Evolutionary conservation across 2,113 vertebrate species (phyloP), one percentile per base, ranked within the genome.

Genomic region (Xenopus borealis): DNA sequence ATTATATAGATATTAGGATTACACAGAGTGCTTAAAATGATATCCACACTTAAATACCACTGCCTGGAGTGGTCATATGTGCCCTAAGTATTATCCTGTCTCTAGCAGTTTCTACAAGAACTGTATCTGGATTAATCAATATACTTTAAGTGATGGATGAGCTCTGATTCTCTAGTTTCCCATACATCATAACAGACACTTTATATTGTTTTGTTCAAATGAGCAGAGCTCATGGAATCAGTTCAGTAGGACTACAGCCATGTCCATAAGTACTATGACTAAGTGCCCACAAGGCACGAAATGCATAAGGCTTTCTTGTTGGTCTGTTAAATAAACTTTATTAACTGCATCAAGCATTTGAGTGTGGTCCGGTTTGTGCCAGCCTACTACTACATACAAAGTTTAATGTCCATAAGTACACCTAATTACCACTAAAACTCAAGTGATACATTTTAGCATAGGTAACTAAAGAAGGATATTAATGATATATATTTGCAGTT

Each of bases 131-230:
- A 62, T 69, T 47, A 75, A 69, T 75, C 72, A 75, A 75, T 75
- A 69, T 55, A 45, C 12, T 45, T n/a, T 62, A 75, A 62, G 58
- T 75, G 72, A 75, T 75, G 65, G 72, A 75, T 75, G 72, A 67
- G 19, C 40, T 66, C 46, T 58, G n/a, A 19, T 75, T 46, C 40
- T 33, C 45, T 27, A 18, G 65, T 68, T 75, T 75, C 65, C 65
- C 57, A 50, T 50, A 62, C n/a, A 53, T 62, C 44, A 69, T 59
- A 55, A 69, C 59, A 61, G 46, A 53, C 65, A 40, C 45, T 66
- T 66, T 62, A 75, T 69, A 75, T 61, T 55, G 47, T 40, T 75
- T 75, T 68, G 65, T 59, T 23, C 44, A 20, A 17, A 23, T 40
- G 33, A 9, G 33, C 19, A 20, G 16, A 23, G 44, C 45, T 40